Base-by-base conservation (phyloP, 2,888 invertebrate species). In the Macrophya alboannulata region DNA sequence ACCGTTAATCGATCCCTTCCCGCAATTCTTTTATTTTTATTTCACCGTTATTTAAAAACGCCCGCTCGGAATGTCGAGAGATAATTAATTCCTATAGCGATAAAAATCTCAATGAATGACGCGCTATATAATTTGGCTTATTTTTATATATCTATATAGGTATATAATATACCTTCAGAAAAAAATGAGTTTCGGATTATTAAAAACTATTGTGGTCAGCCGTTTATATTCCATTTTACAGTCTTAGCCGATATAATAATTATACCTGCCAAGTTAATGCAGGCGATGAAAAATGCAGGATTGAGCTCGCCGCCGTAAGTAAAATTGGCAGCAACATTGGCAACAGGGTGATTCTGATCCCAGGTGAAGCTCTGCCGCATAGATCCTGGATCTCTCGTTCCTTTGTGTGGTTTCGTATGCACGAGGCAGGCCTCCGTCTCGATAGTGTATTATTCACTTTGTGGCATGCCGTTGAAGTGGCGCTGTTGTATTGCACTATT, bases 381-480 rank as follows among this genome's bases (percentile, higher is more conserved):
- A 91, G 91, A 84, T 93, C 92, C 86, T 91, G 92, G 84, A 93
- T 93, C 85, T 92, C 92, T 94, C 95, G 96, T 94, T 97, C 97
- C 92, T 97, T 96, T 37, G 95, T 95, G 93, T 97, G 97, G 89
- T 95, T 95, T 87, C 96, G 96, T 87, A 97, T 97, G 92, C 97
- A 97, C 84, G 96, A 97, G 87, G 95, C 95, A 21, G 97, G 97
- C 88, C 96, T 95, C 88, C 96, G 95, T 86, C 97, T 95, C 76
- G 95, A 95, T 87, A 97, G 94, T 65, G 95, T 95, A 88, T 96
- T 95, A 89, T 94, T 94, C 12, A 92, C 91, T 89, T 95, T 95
- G 86, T 94, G 95, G 90, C 97, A 97, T 4, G 96, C 95, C 88
- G 96, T 91, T 8, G 96, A 95, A 87, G 95, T 95, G 4, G 89